Percentiles rank a stretch among this genome's conserved stretches.
phyloP scores from a whole-genome alignment of 2,797 vertebrate genomes.

The Rhinella marina region DNA sequence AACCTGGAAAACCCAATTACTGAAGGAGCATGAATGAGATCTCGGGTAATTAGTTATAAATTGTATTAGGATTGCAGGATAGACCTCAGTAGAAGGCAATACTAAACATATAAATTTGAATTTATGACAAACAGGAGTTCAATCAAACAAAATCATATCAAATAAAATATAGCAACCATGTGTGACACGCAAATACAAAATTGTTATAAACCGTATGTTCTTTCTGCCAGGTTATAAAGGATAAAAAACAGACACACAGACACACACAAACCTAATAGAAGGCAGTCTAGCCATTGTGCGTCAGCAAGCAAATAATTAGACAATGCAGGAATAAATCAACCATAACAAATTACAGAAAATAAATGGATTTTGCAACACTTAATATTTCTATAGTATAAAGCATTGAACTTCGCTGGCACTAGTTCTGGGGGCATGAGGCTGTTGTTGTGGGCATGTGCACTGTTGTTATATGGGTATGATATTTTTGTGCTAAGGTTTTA shows the following conservation, averaged over 20 bases:
- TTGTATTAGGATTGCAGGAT: background rate
- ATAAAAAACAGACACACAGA: background rate
- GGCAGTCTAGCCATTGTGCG: background rate
- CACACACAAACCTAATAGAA: background rate
- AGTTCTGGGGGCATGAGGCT: too few species aligned
- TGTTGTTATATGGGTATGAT: too few species aligned
- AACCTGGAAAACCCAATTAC: slow-evolving; percentile 13
- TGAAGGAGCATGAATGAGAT: slow-evolving; percentile 2
- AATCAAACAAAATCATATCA: background rate
- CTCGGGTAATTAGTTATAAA: slow-evolving; percentile 12
- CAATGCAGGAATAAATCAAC: too few species aligned
- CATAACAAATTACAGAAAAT: too few species aligned
- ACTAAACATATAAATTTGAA: background rate
- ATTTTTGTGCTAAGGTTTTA: too few species aligned
- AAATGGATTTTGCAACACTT: too few species aligned
- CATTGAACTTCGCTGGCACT: too few species aligned
- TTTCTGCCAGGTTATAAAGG: too few species aligned
- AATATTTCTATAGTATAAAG: too few species aligned
- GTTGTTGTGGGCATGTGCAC: too few species aligned
- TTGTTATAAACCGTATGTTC: too few species aligned
- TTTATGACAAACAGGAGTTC: background rate
- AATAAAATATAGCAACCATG: background rate
- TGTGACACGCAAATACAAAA: background rate
- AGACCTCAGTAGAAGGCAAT: slow-evolving; percentile 2
- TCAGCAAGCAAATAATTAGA: too few species aligned